Evolutionary conservation across 2,888 invertebrate genomes (phyloP), one percentile per base, ranked within the genome.

Genomic region (Dendrolimus houi): DNA sequence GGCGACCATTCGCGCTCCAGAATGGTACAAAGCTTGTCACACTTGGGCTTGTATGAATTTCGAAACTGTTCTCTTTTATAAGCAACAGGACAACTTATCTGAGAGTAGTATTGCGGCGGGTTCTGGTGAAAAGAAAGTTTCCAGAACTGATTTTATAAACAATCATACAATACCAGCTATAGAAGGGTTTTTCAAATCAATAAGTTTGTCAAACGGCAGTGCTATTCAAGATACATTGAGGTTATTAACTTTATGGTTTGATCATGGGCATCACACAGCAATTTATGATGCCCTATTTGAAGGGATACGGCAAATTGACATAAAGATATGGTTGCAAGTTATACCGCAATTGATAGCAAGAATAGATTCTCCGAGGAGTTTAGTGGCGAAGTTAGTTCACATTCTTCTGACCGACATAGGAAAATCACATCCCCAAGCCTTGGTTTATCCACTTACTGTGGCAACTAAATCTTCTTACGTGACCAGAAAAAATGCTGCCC

Each of bases 241-340:
- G 14, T 90, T 99, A 47, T 83, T 99, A 41, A 99, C 99, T 0
- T 86, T 99, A 1, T 99, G 99, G 98, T 99, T 99, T 79, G 99
- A 99, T 76, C 98, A 98, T 74, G 99, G 98, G 0, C 97, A 99
- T 67, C 95, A 96, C 86, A 94, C 95, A 0, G 96, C 97, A 68
- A 97, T 99, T 1, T 96, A 98, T 77, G 98, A 98, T 62, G 97
- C 98, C 0, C 92, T 99, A 56, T 93, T 95, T 14, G 98, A 98
- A 67, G 98, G 98, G 0, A 95, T 99, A 66, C 93, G 96, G 65
- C 93, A 96, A 52, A 98, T 99, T 52, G 97, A 98, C 71, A 97
- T 99, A 57, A 98, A 99, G 75, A 99, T 98, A 54, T 99, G 99
- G 99, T 91, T 99, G 12, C 99, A 99, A 92, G 99, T 99, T 0